Base-by-base conservation (phyloP, 2,113 vertebrate species). In the Etheostoma spectabile region DNA sequence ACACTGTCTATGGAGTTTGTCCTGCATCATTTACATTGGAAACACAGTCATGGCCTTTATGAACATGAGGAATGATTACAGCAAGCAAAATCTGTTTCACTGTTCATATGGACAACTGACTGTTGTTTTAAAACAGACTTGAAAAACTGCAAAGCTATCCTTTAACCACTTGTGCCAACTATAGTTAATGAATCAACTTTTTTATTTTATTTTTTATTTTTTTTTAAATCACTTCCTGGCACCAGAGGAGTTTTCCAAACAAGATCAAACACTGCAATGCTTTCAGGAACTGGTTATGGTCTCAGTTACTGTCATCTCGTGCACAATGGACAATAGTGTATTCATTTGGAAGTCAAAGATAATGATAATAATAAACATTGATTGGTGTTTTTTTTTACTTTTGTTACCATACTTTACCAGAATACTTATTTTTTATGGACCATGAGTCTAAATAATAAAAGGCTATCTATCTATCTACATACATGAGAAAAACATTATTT, bases 231-330 rank as follows among this genome's bases (percentile, higher is more conserved):
- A 66, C 62, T 77, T 56, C 55, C 64, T 60, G 64, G 52, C 38
- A 77, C 52, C 24, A 18, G 74, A 45, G 8, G 46, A 55, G n/a
- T 48, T 66, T 76, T 66, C 35, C 19, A 1, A 46, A 76, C 8
- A 27, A 56, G 62, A 77, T 14, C 52, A 11, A 11, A 65, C 51
- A 51, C 38, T 18, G 48, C 38, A 49, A 57, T 15, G 49, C 82
- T 79, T 68, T 57, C 51, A 30, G 53, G 51, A 79, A 60, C 16
- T 30, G 38, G 7, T 19, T 13, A 3, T 13, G 59, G n/a, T 45
- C 57, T 33, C 73, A 64, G 30, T 63, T 52, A 67, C 46, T n/a
- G 15, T 70, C 35, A 82, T 69, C 57, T 51, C 19, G 19, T 61
- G 16, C 66, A 71, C 33, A 42, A 30, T n/a, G 33, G 22, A 60